Evolutionary conservation across 2,797 vertebrate species (phyloP).

Genomic region (Parambassis ranga): DNA sequence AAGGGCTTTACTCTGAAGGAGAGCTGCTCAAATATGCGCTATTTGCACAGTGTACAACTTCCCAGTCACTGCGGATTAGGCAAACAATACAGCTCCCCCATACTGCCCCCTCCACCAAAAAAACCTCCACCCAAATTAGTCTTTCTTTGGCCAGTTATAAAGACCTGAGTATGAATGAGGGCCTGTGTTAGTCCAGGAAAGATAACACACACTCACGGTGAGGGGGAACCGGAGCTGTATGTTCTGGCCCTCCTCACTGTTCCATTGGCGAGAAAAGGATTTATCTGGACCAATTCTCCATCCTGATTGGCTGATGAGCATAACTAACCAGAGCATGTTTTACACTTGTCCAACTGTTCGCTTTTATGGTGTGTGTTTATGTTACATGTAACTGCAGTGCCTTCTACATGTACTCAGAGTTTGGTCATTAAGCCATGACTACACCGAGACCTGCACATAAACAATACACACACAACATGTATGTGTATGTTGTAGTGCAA

Average conservation of each 20-base stretch:
- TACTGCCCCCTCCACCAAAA: slow-evolving; percentile 59
- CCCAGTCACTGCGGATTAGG: slow-evolving; percentile 81
- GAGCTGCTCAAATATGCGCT: slow-evolving; percentile 79
- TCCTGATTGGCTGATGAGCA: slow-evolving; percentile 43
- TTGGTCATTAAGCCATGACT: slow-evolving; percentile 18
- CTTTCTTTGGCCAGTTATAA: slow-evolving; percentile 80
- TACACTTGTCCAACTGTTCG: slow-evolving; percentile 53
- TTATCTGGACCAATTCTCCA: slow-evolving; percentile 26
- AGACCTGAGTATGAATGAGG: slow-evolving; percentile 78
- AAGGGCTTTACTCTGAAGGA: slow-evolving; percentile 72
- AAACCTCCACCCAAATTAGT: slow-evolving; percentile 78
- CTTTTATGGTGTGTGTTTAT: slow-evolving; percentile 9
- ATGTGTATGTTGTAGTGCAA: background rate
- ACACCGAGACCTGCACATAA: slow-evolving; percentile 10
- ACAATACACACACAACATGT: background rate
- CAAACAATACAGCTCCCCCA: slow-evolving; percentile 78
- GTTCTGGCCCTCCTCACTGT: slow-evolving; percentile 30
- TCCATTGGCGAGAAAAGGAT: slow-evolving; percentile 52
- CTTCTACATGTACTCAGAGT: background rate
- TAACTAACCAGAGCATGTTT: slow-evolving; percentile 30
- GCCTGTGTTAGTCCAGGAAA: slow-evolving; percentile 72
- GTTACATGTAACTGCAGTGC: background rate
- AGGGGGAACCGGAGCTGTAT: slow-evolving; percentile 51
- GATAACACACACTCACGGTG: slow-evolving; percentile 73
- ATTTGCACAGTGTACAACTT: slow-evolving; percentile 82